Evolutionary conservation across 2,113 vertebrate species (phyloP).

Genomic region (Oreochromis aureus): DNA sequence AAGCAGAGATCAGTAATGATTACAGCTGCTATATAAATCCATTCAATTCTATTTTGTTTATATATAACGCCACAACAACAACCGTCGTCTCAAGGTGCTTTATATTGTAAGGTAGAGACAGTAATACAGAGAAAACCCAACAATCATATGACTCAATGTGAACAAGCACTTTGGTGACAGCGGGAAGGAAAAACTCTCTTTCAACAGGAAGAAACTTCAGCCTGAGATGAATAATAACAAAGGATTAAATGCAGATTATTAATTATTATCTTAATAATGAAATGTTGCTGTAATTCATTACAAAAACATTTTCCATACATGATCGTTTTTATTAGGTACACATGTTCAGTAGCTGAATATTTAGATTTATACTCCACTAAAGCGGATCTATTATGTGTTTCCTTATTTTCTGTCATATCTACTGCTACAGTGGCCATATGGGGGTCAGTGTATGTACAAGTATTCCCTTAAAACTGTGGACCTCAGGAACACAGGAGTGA

Average conservation of each 20-base stretch:
- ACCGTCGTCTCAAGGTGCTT: neutral
- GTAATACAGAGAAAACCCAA: neutral
- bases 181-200: neutral
- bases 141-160: neutral
- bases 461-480: neutral
- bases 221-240: no score
- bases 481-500: neutral
- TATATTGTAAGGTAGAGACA: neutral
- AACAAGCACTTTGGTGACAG: neutral
- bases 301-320: neutral
- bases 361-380: no score
- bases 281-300: neutral
- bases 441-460: neutral
- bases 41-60: accelerated
- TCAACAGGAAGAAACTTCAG: neutral
- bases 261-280: no score
- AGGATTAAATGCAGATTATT: no score
- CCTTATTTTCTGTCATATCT: neutral
- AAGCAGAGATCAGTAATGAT: neutral
- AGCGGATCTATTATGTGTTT: neutral
- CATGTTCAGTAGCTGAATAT: no score
- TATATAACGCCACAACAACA: neutral
- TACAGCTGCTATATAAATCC: neutral
- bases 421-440: neutral
- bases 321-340: no score